A percentile compares a stretch with the other conserved stretches of the same genome.
Conservation (phyloP, 2,888 invertebrate species). For the Dioctria rufipes region DNA sequence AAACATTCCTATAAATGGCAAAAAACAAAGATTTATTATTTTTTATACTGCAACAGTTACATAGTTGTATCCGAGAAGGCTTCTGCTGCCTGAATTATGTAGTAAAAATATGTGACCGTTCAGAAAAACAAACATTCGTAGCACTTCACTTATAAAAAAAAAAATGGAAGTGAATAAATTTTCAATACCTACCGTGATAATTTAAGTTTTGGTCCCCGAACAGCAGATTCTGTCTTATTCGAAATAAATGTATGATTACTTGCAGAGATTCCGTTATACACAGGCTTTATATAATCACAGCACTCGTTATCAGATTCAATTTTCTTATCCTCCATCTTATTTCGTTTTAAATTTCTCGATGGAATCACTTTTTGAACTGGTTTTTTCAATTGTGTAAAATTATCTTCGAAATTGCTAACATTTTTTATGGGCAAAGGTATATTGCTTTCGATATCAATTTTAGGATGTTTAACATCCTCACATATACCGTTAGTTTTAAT, state of each 20-base stretch:
- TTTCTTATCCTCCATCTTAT: constrained; percentile 3
- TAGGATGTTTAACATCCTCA: constrained; percentile 8
- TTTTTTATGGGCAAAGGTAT: not conserved
- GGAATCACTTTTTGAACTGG: constrained; percentile 87
- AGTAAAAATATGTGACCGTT: not conserved
- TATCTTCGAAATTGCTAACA: constrained; percentile 6
- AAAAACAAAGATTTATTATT: not conserved
- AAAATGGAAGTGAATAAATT: not conserved
- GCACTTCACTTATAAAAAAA: too few species aligned
- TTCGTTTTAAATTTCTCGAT: constrained; percentile 74
- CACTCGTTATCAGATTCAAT: constrained; percentile 61
- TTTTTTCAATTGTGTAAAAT: constrained; percentile 68
- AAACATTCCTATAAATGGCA: constrained; percentile 70
- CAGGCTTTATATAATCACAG: constrained; percentile 73
- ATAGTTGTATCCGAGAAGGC: not conserved
- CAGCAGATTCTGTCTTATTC: constrained; percentile 20
- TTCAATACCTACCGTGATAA: constrained; percentile 17
- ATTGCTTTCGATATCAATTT: not conserved
- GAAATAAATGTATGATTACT: constrained; percentile 60
- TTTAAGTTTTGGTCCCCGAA: constrained; percentile 19
- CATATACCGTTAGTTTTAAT: constrained; percentile 1
- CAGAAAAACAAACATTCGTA: not conserved
- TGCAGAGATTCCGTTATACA: constrained; percentile 65
- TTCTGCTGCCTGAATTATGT: not conserved
- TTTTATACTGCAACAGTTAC: too few species aligned